Evolutionary conservation across 2,113 vertebrate species (phyloP).

Genomic region (Podilymbus podiceps): DNA sequence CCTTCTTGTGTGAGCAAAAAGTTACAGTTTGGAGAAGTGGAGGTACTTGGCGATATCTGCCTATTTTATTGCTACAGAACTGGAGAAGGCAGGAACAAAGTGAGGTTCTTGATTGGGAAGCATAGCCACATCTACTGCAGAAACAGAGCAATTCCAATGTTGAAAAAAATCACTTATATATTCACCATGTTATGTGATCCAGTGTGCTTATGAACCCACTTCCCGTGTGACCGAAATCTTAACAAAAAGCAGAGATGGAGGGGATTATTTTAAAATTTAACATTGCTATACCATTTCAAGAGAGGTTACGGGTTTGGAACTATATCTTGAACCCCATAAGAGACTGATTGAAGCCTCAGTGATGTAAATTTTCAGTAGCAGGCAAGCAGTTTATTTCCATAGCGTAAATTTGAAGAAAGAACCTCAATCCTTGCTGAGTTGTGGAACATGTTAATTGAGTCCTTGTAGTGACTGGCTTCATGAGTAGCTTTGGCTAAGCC

Average conservation of each 20-base stretch:
- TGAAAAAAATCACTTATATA: neutral
- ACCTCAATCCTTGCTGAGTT: neutral
- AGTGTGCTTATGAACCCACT: neutral
- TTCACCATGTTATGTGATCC: neutral
- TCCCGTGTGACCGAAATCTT: neutral
- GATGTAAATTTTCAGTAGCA: neutral
- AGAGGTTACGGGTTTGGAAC: neutral
- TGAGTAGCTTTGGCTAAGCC: neutral
- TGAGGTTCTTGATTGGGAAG: neutral
- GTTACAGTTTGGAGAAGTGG: neutral
- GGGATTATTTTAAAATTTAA: neutral
- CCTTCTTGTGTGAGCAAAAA: constrained; percentile 12
- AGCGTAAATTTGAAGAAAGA: neutral
- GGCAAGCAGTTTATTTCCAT: neutral
- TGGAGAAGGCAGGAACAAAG: neutral
- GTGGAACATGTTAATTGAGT: neutral
- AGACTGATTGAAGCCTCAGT: neutral
- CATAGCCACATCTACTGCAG: neutral
- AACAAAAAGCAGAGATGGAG: neutral
- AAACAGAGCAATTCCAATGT: neutral
- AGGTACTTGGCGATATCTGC: constrained; percentile 3
- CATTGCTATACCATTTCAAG: neutral
- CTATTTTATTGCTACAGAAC: neutral
- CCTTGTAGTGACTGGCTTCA: neutral
- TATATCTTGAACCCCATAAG: neutral